phyloP scores from a whole-genome alignment of 2,113 vertebrate species.

The Murina feae region DNA sequence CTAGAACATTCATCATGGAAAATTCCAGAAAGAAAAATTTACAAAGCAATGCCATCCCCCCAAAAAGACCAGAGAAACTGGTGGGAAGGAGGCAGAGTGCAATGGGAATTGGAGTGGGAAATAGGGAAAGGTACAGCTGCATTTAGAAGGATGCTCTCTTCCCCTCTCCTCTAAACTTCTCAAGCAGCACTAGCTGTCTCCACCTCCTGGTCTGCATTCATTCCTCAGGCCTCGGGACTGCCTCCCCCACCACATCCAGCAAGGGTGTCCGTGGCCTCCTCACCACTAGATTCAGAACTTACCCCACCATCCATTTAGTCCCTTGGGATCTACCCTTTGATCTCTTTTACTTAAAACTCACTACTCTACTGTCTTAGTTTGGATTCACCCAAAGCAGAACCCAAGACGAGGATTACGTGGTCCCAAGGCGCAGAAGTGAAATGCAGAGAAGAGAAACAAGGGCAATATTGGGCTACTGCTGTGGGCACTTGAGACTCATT shows the following conservation, averaged over 20 bases:
- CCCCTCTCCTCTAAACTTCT: neutral
- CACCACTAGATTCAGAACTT: neutral
- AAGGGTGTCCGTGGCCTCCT: neutral
- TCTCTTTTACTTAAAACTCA: neutral
- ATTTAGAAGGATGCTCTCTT: neutral
- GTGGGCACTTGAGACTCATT: accelerated
- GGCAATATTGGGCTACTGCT: neutral
- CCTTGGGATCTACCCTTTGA: neutral
- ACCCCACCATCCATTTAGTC: neutral
- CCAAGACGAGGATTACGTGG: neutral
- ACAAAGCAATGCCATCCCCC: neutral
- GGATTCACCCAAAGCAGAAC: neutral
- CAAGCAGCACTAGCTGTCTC: neutral
- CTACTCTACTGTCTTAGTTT: neutral
- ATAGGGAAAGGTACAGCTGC: neutral
- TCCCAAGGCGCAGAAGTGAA: neutral
- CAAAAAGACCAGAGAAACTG: neutral
- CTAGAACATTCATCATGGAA: neutral
- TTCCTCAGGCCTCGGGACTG: neutral
- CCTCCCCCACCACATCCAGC: neutral
- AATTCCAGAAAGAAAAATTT: neutral
- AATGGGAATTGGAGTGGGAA: neutral
- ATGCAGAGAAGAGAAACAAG: neutral
- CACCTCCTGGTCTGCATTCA: neutral
- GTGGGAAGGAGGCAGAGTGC: neutral